Evolutionary conservation across 2,797 vertebrate genomes (phyloP), one percentile per base, ranked within the genome.

Genomic region (Pampus argenteus): DNA sequence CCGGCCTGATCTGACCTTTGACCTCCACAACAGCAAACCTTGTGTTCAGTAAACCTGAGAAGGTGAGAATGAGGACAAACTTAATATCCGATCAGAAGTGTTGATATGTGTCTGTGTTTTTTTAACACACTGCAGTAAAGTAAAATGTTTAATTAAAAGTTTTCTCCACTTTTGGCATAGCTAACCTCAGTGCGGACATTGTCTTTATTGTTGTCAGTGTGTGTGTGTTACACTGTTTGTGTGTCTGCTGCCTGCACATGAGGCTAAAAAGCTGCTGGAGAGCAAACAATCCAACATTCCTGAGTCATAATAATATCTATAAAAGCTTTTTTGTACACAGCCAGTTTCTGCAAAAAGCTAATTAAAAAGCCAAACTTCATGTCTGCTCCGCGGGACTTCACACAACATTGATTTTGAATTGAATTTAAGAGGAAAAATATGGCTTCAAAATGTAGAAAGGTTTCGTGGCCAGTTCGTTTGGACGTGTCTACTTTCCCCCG

Each of bases 71-170:
- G 52, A 78, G 7, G 50, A 4, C 57, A 23, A n/a, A 8, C 25
- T 18, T 47, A 23, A 26, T 18, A 3, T 20, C 5, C 26, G 65
- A 31, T 67, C 22, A 66, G 29, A 3, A 6, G 5, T 18, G 45
- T 42, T 58, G 23, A 61, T 31, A 13, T 47, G 38, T 51, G 31
- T 34, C 9, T 34, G 9, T 11, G 9, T 34, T 17, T 29, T 29
- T 31, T 31, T 31, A 31, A 26, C 26, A 31, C 34, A 31, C 6
- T 3, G 9, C n/a, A 26, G 45, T 6, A 25, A 36, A 56, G 34
- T 69, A 20, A 65, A 73, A 71, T 50, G 56, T 76, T 76, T 47
- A 61, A 66, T 79, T 73, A 69, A 63, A 79, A 54, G 64, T 76
- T 66, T 31, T 9, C 51, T 57, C 36, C 20, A 9, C 22, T 49